Base-by-base conservation (phyloP, 1,140 invertebrate genomes). In the Acromyrmex echinatior region DNA sequence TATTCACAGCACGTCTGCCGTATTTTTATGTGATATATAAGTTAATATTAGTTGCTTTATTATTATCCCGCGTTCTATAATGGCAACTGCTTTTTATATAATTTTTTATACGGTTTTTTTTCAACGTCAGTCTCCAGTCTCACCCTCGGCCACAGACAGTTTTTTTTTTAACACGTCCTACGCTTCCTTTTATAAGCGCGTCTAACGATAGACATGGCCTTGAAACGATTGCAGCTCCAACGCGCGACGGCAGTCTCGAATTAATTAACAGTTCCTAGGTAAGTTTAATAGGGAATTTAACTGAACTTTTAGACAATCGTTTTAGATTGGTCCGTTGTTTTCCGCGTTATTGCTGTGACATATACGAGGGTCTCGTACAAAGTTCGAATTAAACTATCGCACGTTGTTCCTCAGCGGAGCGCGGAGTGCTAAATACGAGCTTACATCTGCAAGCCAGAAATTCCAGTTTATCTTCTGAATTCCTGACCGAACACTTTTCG, bases 241-340 rank as follows among this genome's bases (percentile, higher is more conserved):
- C 39, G 31, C 5, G 31, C 31, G 58, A 58, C 68, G 80, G 56
- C 70, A 74, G 68, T 25, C 56, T 82, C 80, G 80, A 84, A 84
- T 84, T 84, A 84, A 84, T 84, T 74, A 82, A 84, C 80, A 84
- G 70, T 84, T 84, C 39, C 80, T 35, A 60, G 35, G 68, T 39
- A 82, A 82, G 80, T 84, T 84, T 84, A 84, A 84, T 84, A 74
- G 80, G 39, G 80, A 84, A 70, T 84, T 74, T 84, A 60, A 62
- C 21, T 63, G 71, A 91, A 91, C 89, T 90, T 90, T 88, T 90
- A 73, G 86, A 90, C 89, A 90, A 90, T 88, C 78, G 86, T 90
- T 90, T 86, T 89, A 89, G 87, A 90, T 90, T 90, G 87, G 77
- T 87, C 86, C 88, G 87, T 90, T 90, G 88, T 90, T 90, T 78